These are phyloP conservation scores for Tautogolabrus adspersus DNA, from an alignment of 2,113 vertebrate species.

Conservation along the genomic window DNA sequence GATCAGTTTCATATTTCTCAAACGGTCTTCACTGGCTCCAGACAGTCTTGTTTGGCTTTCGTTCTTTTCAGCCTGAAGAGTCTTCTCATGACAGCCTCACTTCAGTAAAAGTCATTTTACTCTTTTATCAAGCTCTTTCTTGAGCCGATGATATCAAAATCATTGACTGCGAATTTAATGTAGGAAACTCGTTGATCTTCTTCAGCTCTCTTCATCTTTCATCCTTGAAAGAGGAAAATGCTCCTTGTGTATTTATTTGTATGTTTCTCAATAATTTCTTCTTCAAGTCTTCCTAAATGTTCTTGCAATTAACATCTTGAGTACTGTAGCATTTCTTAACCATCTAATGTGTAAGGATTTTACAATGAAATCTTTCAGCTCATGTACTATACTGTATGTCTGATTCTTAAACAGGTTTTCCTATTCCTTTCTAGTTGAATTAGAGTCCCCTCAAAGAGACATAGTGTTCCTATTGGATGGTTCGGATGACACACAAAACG, in stretches of 20 bases:
- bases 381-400: conserved; percentile 2
- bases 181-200: not conserved
- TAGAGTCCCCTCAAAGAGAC: conserved; percentile 80
- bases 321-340: conserved; percentile 11
- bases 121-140: conserved; percentile 69
- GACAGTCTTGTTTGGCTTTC: conserved; percentile 38
- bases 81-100: conserved; percentile 33
- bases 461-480: conserved; percentile 84
- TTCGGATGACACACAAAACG: conserved; percentile 76
- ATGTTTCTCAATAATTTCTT: not conserved
- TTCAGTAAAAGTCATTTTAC: conserved; percentile 13
- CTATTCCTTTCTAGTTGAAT: conserved; percentile 79
- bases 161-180: conserved; percentile 64
- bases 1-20: conserved; percentile 69
- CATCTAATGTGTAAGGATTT: conserved; percentile 7
- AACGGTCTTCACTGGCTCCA: conserved; percentile 33
- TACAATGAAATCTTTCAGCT: not conserved
- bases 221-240: conserved; percentile 46
- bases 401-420: conserved; percentile 58
- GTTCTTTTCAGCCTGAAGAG: conserved; percentile 29
- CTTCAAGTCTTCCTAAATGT: not conserved
- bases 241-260: not conserved
- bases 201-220: conserved; percentile 36
- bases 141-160: conserved; percentile 81
- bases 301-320: conserved; percentile 28